phyloP scores from a whole-genome alignment of 2,888 invertebrate species.

The Lepidonotus clava region DNA sequence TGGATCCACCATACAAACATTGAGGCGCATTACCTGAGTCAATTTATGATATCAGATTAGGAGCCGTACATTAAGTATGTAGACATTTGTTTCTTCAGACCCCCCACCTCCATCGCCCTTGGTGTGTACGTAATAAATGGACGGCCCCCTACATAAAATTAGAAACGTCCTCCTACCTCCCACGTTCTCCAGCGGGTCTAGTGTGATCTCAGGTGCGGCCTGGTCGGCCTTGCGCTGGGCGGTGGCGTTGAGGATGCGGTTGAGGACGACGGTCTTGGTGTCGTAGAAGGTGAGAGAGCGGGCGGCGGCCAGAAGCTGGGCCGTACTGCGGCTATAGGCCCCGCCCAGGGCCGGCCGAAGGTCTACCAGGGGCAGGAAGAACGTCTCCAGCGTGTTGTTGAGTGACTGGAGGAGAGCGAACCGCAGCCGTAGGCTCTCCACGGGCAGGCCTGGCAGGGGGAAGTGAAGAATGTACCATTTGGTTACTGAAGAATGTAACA shows the following conservation, averaged over 20 bases:
- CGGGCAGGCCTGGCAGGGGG: conserved; percentile 74
- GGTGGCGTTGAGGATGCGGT: conserved; percentile 77
- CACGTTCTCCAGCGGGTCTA: conserved; percentile 79
- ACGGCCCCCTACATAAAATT: no score
- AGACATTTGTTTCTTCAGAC: no score
- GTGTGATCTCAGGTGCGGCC: conserved; percentile 78
- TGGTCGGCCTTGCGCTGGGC: conserved; percentile 78
- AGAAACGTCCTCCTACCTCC: conserved; percentile 73
- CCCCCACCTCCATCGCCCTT: no score
- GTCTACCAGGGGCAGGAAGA: conserved; percentile 78
- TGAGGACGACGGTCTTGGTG: conserved; percentile 75
- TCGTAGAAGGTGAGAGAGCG: conserved; percentile 76
- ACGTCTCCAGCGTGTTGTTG: conserved; percentile 76
- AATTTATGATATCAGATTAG: no score
- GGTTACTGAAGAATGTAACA: no score
- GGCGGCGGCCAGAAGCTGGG: conserved; percentile 70
- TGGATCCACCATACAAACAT: no score
- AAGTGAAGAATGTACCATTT: no score
- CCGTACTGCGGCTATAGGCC: conserved; percentile 74
- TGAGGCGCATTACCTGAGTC: no score
- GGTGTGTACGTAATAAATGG: no score
- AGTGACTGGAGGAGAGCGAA: conserved; percentile 77
- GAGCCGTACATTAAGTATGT: no score
- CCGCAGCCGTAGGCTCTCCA: conserved; percentile 76
- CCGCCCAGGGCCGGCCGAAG: conserved; percentile 72